Percentiles rank a stretch among this genome's conserved stretches.
Conservation (phyloP, 2,888 invertebrate genomes). For the Heliconius aoede region DNA sequence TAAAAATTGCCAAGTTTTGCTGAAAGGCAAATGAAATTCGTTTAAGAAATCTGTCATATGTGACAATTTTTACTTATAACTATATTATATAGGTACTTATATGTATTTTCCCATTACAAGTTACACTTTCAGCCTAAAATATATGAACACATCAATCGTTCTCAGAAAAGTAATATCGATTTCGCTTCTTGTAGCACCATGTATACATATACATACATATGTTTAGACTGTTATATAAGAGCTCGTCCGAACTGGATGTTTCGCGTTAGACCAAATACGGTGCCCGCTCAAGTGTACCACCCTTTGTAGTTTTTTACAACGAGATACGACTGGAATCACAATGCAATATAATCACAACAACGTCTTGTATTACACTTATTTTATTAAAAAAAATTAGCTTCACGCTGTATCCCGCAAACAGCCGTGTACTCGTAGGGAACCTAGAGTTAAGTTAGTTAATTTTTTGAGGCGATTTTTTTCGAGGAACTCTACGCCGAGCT, state of each 20-base stretch:
- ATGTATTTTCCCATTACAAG: conserved; percentile 1
- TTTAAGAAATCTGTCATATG: not conserved
- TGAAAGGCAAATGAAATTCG: not conserved
- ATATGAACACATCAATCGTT: conserved; percentile 19
- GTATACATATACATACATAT: conserved; percentile 8
- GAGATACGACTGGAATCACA: conserved; percentile 57
- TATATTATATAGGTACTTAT: not conserved
- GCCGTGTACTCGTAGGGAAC: too few species aligned
- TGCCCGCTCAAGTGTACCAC: conserved; percentile 52
- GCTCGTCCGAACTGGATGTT: conserved; percentile 53
- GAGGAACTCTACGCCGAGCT: too few species aligned
- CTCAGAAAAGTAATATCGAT: conserved; percentile 46
- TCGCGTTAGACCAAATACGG: conserved; percentile 68
- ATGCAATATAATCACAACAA: conserved; percentile 36
- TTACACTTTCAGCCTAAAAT: not conserved
- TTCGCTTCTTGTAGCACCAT: conserved; percentile 28
- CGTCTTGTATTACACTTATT: conserved; percentile 6
- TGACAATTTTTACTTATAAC: not conserved
- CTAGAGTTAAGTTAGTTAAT: too few species aligned
- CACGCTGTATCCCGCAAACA: too few species aligned
- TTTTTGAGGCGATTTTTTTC: too few species aligned
- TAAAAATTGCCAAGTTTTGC: too few species aligned
- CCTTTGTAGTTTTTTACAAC: conserved; percentile 51
- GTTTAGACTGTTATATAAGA: conserved; percentile 44
- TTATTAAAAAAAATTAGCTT: not conserved